Evolutionary conservation across 2,113 vertebrate genomes (phyloP), one percentile per base, ranked within the genome.

Genomic region (Rhabdomys dilectus): DNA sequence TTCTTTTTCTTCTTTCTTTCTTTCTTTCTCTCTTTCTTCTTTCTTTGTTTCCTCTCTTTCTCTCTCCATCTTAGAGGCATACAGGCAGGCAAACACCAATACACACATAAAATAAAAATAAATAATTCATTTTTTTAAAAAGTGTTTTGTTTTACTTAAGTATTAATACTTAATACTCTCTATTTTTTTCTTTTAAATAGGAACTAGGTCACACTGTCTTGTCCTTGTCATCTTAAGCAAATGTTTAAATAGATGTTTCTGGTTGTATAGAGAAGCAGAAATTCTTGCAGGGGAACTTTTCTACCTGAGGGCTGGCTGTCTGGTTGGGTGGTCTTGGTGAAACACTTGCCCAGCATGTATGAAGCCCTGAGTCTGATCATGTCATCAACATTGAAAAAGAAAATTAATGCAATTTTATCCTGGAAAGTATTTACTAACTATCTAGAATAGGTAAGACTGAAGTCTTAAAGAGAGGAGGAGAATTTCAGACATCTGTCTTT

Each of bases 401-500:
- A 22, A 56, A 42, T n/a, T 73, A 73, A 31, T 92, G 56, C 2
- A 75, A 31, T n/a, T 96, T 84, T 82, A 58, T 78, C 80, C 92
- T 89, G 24, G 17, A 73, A 92, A 93, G 64, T 95, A 36, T 72
- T 76, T 51, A 78, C 68, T 34, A 89, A 62, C 31, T 17, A 26
- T 95, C 51, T 29, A 90, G 45, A 12, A 76, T n/a, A 39, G 62
- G 11, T 45, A 88, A 82, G 76, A 39, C 22, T 10, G 29, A 86
- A 16, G 4, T 17, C 34, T n/a, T 62, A 78, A 36, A 60, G 87
- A 97, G 84, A 93, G 77, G 6, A 42, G 39, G 53, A 91, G 56
- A 70, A 64, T 92, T 93, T 95, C 64, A 95, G 42, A 77, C 31
- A 45, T 70, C 68, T 95, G 68, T n/a, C 82, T 53, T 80, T 68